Percentiles rank a stretch among this genome's conserved stretches.
phyloP scores from a whole-genome alignment of 2,113 vertebrate species.

The Tachuris rubrigastra region DNA sequence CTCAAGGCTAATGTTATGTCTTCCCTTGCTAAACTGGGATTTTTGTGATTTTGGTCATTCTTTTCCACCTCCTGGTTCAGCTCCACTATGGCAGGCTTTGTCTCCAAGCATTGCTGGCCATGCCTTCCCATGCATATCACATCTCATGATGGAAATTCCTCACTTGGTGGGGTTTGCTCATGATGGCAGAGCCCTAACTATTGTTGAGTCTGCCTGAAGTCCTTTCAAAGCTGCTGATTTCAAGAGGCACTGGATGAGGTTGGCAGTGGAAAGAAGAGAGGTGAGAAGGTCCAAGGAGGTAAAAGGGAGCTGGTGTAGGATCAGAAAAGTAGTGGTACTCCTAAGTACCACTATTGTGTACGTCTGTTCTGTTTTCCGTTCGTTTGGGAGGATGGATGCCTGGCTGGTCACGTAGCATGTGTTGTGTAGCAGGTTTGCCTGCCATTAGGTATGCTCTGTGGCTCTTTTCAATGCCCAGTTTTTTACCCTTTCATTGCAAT shows the following conservation, averaged over 20 bases:
- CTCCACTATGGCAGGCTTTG: background rate
- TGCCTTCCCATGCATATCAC: background rate
- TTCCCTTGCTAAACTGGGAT: background rate
- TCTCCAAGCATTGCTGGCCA: background rate
- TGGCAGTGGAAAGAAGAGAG: background rate
- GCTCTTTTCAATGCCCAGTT: background rate
- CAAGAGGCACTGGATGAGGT: background rate
- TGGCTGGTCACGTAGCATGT: background rate
- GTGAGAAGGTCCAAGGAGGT: background rate
- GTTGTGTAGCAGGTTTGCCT: background rate
- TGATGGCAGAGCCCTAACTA: background rate
- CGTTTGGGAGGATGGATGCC: background rate
- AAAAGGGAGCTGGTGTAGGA: background rate
- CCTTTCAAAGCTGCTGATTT: background rate
- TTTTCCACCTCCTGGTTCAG: background rate
- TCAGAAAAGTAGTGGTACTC: background rate
- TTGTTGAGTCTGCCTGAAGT: background rate
- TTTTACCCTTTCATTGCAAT: background rate
- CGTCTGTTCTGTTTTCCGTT: background rate
- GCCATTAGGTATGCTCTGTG: background rate
- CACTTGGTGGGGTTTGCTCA: background rate
- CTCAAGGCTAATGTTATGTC: background rate
- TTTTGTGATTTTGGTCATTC: constrained; percentile 1
- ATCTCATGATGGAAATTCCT: background rate
- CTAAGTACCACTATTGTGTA: background rate